Percentiles rank a stretch among this genome's conserved stretches.
These are phyloP conservation scores for Oncorhynchus kisutch DNA, from an alignment of 2,113 vertebrate species.

Conservation along the genomic window DNA sequence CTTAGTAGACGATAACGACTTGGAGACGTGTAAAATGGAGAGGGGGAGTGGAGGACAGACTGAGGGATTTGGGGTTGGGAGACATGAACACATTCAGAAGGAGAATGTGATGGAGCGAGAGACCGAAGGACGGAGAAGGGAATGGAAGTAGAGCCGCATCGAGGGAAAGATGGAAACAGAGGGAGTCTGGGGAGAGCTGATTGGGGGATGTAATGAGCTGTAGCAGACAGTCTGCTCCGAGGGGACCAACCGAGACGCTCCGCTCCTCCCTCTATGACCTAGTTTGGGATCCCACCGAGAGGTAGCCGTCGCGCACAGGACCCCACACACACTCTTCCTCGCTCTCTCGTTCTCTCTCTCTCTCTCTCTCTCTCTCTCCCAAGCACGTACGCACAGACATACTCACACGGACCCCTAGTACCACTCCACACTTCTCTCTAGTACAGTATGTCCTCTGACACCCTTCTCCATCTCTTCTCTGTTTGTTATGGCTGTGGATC, in stretches of 20 bases:
- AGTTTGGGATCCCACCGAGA: neutral
- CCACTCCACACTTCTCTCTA: neutral
- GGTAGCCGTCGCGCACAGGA: too few species aligned
- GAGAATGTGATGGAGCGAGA: neutral
- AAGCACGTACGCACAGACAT: too few species aligned
- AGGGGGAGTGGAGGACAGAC: too few species aligned
- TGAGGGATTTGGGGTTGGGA: too few species aligned
- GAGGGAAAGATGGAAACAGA: neutral
- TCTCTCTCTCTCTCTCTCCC: neutral
- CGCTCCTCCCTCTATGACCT: slow-evolving; percentile 16
- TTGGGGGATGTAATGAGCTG: slow-evolving; percentile 31
- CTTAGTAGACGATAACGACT: too few species aligned
- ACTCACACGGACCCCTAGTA: neutral
- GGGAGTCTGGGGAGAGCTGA: slow-evolving; percentile 25
- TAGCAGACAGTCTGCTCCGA: slow-evolving; percentile 18
- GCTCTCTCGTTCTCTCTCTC: neutral
- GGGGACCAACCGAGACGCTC: slow-evolving; percentile 20
- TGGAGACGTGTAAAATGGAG: too few species aligned
- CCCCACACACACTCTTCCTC: neutral
- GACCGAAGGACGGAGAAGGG: too few species aligned
- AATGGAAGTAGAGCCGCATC: too few species aligned
- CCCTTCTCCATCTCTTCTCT: neutral
- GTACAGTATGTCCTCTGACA: neutral
- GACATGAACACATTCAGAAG: neutral
- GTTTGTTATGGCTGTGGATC: neutral